phyloP scores from a whole-genome alignment of 2,888 invertebrate genomes.

The Lithophane semibrunnea region DNA sequence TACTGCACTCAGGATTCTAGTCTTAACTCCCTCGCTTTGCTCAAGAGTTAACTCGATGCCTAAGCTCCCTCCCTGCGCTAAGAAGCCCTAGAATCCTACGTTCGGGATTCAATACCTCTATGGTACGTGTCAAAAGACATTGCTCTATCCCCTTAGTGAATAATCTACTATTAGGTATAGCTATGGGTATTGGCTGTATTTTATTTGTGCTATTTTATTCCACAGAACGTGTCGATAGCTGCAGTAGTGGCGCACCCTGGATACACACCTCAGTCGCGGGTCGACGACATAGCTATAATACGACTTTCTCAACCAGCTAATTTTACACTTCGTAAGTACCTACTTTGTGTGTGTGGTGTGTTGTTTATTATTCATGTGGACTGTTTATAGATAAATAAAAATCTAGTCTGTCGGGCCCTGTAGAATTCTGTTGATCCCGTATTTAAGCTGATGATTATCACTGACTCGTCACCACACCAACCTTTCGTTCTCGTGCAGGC shows the following conservation, averaged over 20 bases:
- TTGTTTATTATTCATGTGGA: background rate
- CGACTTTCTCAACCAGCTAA: constrained; percentile 87
- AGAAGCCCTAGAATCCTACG: no score
- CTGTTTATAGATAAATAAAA: no score
- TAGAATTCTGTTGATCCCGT: background rate
- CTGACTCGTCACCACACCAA: background rate
- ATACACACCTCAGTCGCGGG: constrained; percentile 80
- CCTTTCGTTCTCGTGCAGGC: background rate
- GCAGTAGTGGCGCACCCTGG: constrained; percentile 87
- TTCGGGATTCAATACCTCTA: background rate
- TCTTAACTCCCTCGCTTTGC: no score
- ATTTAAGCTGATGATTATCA: background rate
- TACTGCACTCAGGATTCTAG: no score
- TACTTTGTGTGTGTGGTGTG: background rate
- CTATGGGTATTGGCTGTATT: background rate
- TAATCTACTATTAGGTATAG: background rate
- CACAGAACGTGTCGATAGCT: constrained; percentile 86
- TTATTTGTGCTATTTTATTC: constrained; percentile 45
- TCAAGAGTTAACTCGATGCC: background rate
- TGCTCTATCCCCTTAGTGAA: background rate
- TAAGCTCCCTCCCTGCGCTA: background rate
- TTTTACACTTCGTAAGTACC: constrained; percentile 78
- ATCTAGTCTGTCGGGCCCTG: background rate
- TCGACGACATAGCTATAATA: constrained; percentile 91
- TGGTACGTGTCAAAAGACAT: background rate